Conservation (phyloP, 2,797 vertebrate species). For the Euphonia xanthogaster region DNA sequence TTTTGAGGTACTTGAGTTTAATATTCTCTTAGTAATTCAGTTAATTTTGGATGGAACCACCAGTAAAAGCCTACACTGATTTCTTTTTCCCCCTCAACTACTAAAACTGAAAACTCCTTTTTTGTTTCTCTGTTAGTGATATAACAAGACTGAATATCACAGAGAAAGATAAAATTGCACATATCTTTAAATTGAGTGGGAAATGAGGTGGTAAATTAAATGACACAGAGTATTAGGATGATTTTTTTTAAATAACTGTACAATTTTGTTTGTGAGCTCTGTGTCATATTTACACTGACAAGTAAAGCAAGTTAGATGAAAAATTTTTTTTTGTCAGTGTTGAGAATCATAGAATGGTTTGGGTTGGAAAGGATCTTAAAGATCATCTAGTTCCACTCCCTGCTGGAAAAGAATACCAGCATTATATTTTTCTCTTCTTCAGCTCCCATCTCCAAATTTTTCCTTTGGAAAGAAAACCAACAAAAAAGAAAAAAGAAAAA, state of each 20-base stretch:
- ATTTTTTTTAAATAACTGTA: background rate
- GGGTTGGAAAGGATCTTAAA: background rate
- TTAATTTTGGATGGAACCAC: constrained; percentile 23
- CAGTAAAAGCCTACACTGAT: constrained; percentile 6
- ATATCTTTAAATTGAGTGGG: background rate
- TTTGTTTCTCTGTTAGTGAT: background rate
- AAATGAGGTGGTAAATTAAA: background rate
- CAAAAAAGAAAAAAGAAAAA: background rate
- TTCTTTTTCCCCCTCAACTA: background rate
- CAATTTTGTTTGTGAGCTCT: background rate
- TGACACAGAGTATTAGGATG: background rate
- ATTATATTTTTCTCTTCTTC: background rate
- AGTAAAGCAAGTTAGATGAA: background rate
- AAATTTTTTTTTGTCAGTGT: background rate
- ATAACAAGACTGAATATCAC: background rate
- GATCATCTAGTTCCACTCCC: background rate
- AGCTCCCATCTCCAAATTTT: background rate
- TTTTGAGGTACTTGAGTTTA: constrained; percentile 13
- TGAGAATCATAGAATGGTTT: background rate
- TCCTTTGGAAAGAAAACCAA: background rate
- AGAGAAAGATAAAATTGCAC: constrained; percentile 29
- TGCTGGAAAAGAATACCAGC: background rate
- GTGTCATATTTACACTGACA: background rate
- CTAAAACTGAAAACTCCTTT: background rate
- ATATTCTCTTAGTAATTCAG: background rate